Evolutionary conservation across 1,140 invertebrate species (phyloP), one percentile per base, ranked within the genome.

Genomic region (Wasmannia auropunctata): DNA sequence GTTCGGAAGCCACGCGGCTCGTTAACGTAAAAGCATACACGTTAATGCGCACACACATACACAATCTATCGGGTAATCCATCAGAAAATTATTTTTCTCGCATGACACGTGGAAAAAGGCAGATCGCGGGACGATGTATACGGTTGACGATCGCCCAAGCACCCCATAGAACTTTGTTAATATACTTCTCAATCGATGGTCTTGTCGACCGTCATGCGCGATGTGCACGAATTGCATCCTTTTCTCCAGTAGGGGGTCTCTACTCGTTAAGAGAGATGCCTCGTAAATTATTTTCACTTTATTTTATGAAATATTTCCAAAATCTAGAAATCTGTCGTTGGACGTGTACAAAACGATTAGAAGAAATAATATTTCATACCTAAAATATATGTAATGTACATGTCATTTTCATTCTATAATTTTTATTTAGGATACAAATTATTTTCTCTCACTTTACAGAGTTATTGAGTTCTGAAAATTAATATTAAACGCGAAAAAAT

Each of bases 11-110:
- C 77, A 28, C 40, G 77, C 46, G 77, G 22, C 63, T 80, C 62
- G 46, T 80, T 81, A 77, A 77, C 40, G 58, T 81, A 56, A 81
- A 70, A 81, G 65, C 34, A 14, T 25, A n/a, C 22, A 22, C 14
- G 11, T 31, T 25, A 14, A 51, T 40, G 1, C 10, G 2, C 69
- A 14, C 54, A 25, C 22, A 56, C 11, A 43, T 22, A 7, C 14
- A 31, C 22, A 25, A 40, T 40, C 46, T 34, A 31, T 28, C 34
- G 63, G 63, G 19, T 51, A n/a, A 70, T 69, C 46, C 77, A 40
- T 34, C 63, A 28, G 34, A 56, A 22, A 49, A 69, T 69, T 54
- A 70, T 70, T 70, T 81, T 81, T 81, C 49, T 25, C 6, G n/a
- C 49, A 3, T 49, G 34, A n/a, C 37, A 62, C 37, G 60, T 22